phyloP scores from a whole-genome alignment of 2,113 vertebrate species.

The Bubo scandiacus region DNA sequence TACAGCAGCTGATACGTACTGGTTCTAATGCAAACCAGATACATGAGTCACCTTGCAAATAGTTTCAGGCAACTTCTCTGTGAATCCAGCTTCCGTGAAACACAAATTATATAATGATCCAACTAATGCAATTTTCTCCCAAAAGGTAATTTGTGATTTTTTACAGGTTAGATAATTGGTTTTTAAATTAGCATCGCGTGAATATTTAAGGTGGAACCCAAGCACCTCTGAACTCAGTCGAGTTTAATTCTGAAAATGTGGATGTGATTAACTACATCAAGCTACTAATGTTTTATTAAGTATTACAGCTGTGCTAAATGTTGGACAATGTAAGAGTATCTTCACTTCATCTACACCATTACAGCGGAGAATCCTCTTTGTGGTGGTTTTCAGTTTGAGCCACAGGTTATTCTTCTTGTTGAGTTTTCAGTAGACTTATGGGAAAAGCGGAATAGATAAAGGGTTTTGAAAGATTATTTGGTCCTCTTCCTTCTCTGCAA shows the following conservation, averaged over 20 bases:
- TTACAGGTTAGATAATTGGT: background rate
- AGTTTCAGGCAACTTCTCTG: background rate
- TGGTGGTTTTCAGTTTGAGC: background rate
- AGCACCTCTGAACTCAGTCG: background rate
- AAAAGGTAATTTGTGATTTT: background rate
- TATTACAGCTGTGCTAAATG: background rate
- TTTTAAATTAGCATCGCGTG: background rate
- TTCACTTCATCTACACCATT: background rate
- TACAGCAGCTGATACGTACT: background rate
- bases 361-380: background rate
- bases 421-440: background rate
- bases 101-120: background rate
- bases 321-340: background rate
- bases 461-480: background rate
- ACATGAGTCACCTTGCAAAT: background rate
- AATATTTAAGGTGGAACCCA: background rate
- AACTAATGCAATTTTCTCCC: background rate
- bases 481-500: background rate
- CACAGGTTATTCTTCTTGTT: background rate
- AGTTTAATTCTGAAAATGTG: background rate
- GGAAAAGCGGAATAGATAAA: background rate
- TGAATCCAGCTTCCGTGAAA: background rate
- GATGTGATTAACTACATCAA: background rate
- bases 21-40: background rate
- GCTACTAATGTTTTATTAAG: background rate